phyloP scores from a whole-genome alignment of 2,113 vertebrate species.

The Zingel zingel region DNA sequence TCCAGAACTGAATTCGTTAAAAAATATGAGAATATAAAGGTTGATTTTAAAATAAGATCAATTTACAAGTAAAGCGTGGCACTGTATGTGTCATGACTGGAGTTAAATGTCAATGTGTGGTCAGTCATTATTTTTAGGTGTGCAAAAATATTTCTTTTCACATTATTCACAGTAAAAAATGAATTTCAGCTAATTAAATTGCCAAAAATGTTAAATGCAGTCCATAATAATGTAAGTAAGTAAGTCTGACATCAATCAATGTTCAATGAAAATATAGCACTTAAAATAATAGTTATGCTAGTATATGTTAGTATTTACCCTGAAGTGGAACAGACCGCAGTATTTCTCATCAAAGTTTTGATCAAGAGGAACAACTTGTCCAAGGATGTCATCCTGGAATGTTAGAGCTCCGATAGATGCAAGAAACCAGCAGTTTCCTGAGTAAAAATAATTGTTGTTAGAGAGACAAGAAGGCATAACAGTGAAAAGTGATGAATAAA shows the following conservation, averaged over 20 bases:
- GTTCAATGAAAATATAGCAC: neutral
- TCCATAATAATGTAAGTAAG: neutral
- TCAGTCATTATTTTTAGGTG: neutral
- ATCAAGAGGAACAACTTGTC: slow-evolving; percentile 67
- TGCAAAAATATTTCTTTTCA: neutral
- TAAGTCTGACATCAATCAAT: neutral
- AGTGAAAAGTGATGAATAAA: neutral
- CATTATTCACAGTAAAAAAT: neutral
- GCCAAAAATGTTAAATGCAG: neutral
- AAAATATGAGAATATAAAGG: neutral
- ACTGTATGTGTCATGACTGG: neutral
- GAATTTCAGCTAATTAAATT: neutral
- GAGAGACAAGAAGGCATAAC: fast-evolving
- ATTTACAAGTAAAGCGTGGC: neutral
- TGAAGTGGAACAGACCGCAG: slow-evolving; percentile 85
- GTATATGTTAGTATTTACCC: slow-evolving; percentile 56
- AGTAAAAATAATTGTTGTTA: neutral
- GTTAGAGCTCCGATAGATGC: slow-evolving; percentile 83
- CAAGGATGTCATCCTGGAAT: slow-evolving; percentile 60
- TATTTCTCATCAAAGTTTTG: slow-evolving; percentile 77
- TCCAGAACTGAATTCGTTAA: slow-evolving; percentile 81
- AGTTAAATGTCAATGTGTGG: neutral
- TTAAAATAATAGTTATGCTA: neutral
- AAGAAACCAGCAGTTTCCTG: slow-evolving; percentile 87
- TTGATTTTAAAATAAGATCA: neutral